Conservation (phyloP, 2,888 invertebrate genomes). For the Tuta absoluta region DNA sequence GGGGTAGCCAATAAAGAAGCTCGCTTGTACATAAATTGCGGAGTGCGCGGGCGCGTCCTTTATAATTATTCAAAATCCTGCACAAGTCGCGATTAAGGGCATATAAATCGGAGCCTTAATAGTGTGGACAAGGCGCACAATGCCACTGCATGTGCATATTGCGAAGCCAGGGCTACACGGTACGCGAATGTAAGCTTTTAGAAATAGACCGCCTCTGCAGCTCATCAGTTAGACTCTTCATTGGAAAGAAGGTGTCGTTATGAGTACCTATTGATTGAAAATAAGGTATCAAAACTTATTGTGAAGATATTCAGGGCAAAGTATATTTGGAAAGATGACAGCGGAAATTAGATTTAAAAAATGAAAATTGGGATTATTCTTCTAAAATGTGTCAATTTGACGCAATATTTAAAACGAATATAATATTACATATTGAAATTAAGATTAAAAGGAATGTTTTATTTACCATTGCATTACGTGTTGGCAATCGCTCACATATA, state of each 20-base stretch:
- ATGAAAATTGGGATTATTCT: too few relatives aligned
- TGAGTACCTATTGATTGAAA: slow-evolving; percentile 11
- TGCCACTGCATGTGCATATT: slow-evolving; percentile 55
- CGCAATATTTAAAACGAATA: too few relatives aligned
- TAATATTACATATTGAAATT: too few relatives aligned
- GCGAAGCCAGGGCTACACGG: slow-evolving; percentile 45
- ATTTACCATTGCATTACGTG: too few relatives aligned
- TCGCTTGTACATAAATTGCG: slow-evolving; percentile 46
- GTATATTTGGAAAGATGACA: too few relatives aligned
- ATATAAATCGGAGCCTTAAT: slow-evolving; percentile 71
- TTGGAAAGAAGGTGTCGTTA: background rate
- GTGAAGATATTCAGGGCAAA: too few relatives aligned
- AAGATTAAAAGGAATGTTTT: too few relatives aligned
- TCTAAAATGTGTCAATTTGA: too few relatives aligned
- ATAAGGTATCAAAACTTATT: too few relatives aligned
- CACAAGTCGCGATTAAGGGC: slow-evolving; percentile 60
- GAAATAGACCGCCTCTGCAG: background rate
- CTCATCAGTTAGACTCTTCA: background rate
- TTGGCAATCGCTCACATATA: too few relatives aligned
- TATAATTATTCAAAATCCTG: slow-evolving; percentile 71
- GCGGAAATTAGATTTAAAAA: too few relatives aligned
- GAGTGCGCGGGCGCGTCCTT: slow-evolving; percentile 51
- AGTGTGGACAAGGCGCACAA: slow-evolving; percentile 71
- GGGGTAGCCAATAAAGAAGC: slow-evolving; percentile 35
- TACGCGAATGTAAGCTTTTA: slow-evolving; percentile 34